These are phyloP conservation scores for Lasius fuliginosus DNA, from an alignment of 2,888 invertebrate genomes.

Conservation along the genomic window DNA sequence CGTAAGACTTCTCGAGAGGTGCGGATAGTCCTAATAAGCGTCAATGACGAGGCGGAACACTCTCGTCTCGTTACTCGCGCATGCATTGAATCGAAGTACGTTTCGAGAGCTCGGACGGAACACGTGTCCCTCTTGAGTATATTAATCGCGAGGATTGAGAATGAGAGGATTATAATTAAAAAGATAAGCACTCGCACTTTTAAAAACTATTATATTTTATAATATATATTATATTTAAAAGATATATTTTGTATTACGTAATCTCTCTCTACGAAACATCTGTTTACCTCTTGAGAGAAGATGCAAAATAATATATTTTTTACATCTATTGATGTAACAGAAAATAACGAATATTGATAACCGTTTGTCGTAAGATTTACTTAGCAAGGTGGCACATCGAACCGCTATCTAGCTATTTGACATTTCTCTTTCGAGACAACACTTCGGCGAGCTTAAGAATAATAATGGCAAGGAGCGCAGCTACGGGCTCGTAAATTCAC, in stretches of 20 bases:
- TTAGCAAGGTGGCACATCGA: background rate
- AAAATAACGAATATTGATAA: background rate
- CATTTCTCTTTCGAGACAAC: slow-evolving; percentile 18
- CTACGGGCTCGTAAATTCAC: slow-evolving; percentile 68
- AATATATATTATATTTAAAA: background rate
- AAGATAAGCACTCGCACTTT: background rate
- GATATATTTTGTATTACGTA: background rate
- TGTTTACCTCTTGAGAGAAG: background rate
- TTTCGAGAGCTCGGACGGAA: slow-evolving; percentile 17
- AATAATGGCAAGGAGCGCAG: slow-evolving; percentile 32
- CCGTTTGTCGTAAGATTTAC: background rate
- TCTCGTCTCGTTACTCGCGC: slow-evolving; percentile 28
- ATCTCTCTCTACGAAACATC: background rate
- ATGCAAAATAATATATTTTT: background rate
- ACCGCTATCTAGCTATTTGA: background rate
- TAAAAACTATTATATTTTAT: background rate
- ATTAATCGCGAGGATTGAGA: slow-evolving; percentile 6
- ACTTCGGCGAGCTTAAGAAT: background rate
- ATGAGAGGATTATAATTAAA: background rate
- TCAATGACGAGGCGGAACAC: slow-evolving; percentile 42
- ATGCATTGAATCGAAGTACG: slow-evolving; percentile 20
- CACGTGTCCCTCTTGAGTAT: slow-evolving; percentile 11
- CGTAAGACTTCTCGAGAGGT: slow-evolving; percentile 19
- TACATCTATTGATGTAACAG: background rate
- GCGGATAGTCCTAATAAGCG: slow-evolving; percentile 46